phyloP scores from a whole-genome alignment of 2,113 vertebrate species.

The Mola mola region DNA sequence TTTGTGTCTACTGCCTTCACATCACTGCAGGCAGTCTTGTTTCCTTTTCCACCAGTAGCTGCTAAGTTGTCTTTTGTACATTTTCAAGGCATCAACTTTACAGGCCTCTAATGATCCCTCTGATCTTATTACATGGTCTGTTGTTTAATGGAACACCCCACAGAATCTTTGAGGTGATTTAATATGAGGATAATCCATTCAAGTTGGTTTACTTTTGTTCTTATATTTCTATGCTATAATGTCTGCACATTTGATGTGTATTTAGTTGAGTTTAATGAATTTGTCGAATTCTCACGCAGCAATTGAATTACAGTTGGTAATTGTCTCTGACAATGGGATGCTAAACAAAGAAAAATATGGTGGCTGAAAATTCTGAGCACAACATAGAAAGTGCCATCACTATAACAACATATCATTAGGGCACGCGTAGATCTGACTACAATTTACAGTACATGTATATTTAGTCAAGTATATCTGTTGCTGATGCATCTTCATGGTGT shows the following conservation, averaged over 20 bases:
- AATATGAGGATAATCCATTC: constrained; percentile 20
- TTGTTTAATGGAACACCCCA: constrained; percentile 21
- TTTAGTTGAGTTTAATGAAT: constrained; percentile 39
- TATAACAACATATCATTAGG: too few species aligned
- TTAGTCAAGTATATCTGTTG: too few species aligned
- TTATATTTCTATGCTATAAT: constrained; percentile 39
- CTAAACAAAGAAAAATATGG: too few species aligned
- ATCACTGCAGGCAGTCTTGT: neutral
- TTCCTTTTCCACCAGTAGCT: neutral
- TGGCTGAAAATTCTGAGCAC: too few species aligned
- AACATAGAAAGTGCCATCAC: too few species aligned
- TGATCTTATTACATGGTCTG: constrained; percentile 7
- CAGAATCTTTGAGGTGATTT: constrained; percentile 2
- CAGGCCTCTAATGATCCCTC: neutral
- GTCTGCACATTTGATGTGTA: constrained; percentile 37
- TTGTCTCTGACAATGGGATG: too few species aligned
- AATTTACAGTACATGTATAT: too few species aligned
- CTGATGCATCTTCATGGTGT: too few species aligned
- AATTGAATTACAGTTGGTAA: too few species aligned
- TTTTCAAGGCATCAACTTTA: neutral
- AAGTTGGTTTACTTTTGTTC: constrained; percentile 24
- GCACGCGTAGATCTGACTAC: too few species aligned
- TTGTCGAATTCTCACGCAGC: too few species aligned
- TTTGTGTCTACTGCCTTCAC: neutral
- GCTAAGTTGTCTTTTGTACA: constrained; percentile 3